Base-by-base conservation (phyloP, 2,113 vertebrate genomes). In the Rana temporaria region DNA sequence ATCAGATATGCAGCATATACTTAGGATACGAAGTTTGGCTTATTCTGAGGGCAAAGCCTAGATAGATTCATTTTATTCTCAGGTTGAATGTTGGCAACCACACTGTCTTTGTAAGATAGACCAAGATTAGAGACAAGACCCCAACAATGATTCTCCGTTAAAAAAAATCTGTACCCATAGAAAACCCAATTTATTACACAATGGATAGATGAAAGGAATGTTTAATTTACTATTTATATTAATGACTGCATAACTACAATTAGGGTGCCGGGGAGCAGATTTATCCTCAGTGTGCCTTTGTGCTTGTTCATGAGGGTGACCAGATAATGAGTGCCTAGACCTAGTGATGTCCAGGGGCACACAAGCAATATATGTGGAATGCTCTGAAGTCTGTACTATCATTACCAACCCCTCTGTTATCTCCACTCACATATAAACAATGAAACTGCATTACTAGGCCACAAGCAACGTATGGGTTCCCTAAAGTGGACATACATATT, bases 271-370 rank as follows among this genome's bases (percentile, higher is more conserved):
- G 34, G 19, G 42, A 48, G 52, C 30, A 14, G 55, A n/a, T 22
- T 19, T 74, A 74, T 74, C 24, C 12, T 14, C 1, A 20, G 59
- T n/a, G 15, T 15, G 6, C 20, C 30, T 32, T 60, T 74, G 55
- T 74, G 9, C 6, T 60, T 60, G 19, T 74, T 56, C 55, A 74
- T 20, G 26, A 59, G 19, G 30, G 59, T 73, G 15, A 71, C n/a
- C 11, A 74, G 30, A 57, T 55, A 72, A 57, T 59, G 71, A 57
- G 55, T 16, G 19, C 17, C 57, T 1, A 19, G 17, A 19, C 24
- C 24, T 8, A 48, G 12, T 12, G 1, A 48, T 48, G 42, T 48
- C 42, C 38, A 69, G 2, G 1, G 65, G 9, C 5, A 38, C 8
- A 26, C n/a, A 6, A 34, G 26, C 55, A 32, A 59, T 59, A 18